Base-by-base conservation (phyloP, 2,797 vertebrate genomes). In the Enteromius radiatus region DNA sequence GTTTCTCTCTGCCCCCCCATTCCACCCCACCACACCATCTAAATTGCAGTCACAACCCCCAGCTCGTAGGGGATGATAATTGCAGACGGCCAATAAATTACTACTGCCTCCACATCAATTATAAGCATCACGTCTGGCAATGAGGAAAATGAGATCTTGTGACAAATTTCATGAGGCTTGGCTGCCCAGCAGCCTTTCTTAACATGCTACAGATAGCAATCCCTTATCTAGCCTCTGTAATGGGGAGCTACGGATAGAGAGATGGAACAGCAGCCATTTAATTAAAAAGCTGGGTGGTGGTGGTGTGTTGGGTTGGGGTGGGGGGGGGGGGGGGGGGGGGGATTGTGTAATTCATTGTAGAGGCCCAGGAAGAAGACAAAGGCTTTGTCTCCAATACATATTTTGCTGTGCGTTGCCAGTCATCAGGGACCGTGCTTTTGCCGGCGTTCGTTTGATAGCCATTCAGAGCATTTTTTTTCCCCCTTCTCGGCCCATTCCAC, bases 201-300 rank as follows among this genome's bases (percentile, higher is more conserved):
- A 95, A 95, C 95, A 95, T 95, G 94, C 94, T 94, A 94, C 94
- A 95, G 95, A 96, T 95, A 96, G 95, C 94, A 93, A 95, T 95
- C 94, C 94, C 95, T 96, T 96, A 96, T 95, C 95, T 95, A 94
- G 93, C 93, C 94, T 92, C 94, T 94, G 95, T 95, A 95, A 95
- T 95, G 94, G 94, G 95, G 93, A 95, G 92, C 94, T 93, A 94
- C 91, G 94, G 94, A 95, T 94, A 94, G 94, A 94, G 94, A 95
- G 94, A 95, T 95, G 95, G 95, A 95, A 95, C 95, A 92, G 95
- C 94, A 96, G 96, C 96, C 96, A 97, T 97, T 97, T 97, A 97
- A 97, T 97, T 97, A 97, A 96, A 96, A 96, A 95, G 84, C 91
- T 86, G 84, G 86, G 87, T 91, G 93, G 86, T 65, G 21, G 86